Percentiles rank a stretch among this genome's conserved stretches.
Evolutionary conservation across 2,888 invertebrate species (phyloP).

Genomic region (Allygus modestus): DNA sequence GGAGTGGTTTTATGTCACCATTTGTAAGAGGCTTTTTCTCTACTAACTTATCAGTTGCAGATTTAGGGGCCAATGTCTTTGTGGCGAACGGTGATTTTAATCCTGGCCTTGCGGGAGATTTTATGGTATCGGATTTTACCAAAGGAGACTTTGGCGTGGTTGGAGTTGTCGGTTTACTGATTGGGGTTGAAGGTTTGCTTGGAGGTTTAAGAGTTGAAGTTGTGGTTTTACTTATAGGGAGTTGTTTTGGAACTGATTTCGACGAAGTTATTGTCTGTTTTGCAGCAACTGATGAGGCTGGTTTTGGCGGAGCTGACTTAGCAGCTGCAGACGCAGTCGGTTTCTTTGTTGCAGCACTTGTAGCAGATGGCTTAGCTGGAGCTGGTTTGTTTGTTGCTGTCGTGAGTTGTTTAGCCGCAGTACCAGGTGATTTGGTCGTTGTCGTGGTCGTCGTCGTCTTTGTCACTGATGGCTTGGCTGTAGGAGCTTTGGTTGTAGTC

Average conservation of each 20-base stretch:
- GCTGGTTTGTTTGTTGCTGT: slow-evolving; percentile 38
- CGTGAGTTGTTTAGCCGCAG: slow-evolving; percentile 61
- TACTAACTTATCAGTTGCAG: slow-evolving; percentile 65
- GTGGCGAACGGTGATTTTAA: slow-evolving; percentile 66
- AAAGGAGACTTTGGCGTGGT: slow-evolving; percentile 65
- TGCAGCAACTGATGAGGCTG: slow-evolving; percentile 6
- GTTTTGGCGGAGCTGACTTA: slow-evolving; percentile 57
- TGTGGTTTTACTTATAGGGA: slow-evolving; percentile 58
- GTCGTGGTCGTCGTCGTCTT: slow-evolving; percentile 56
- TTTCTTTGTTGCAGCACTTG: slow-evolving; percentile 62
- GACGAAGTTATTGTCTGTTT: slow-evolving; percentile 66
- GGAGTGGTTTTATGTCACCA: slow-evolving; percentile 74
- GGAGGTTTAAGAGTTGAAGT: slow-evolving; percentile 65
- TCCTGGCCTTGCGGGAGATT: slow-evolving; percentile 71
- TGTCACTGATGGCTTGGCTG: slow-evolving; percentile 65
- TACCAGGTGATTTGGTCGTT: slow-evolving; percentile 28
- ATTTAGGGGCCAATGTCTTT: slow-evolving; percentile 59
- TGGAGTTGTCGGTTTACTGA: slow-evolving; percentile 66
- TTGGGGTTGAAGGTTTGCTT: slow-evolving; percentile 60
- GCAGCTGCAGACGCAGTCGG: slow-evolving; percentile 66
- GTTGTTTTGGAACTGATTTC: slow-evolving; percentile 60
- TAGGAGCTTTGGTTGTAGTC: slow-evolving; percentile 64
- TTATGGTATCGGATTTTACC: slow-evolving; percentile 72
- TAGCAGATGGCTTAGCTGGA: slow-evolving; percentile 37
- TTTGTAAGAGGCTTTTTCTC: slow-evolving; percentile 79